These are phyloP conservation scores for Xiphias gladius DNA, from an alignment of 2,113 vertebrate genomes.

Conservation along the genomic window DNA sequence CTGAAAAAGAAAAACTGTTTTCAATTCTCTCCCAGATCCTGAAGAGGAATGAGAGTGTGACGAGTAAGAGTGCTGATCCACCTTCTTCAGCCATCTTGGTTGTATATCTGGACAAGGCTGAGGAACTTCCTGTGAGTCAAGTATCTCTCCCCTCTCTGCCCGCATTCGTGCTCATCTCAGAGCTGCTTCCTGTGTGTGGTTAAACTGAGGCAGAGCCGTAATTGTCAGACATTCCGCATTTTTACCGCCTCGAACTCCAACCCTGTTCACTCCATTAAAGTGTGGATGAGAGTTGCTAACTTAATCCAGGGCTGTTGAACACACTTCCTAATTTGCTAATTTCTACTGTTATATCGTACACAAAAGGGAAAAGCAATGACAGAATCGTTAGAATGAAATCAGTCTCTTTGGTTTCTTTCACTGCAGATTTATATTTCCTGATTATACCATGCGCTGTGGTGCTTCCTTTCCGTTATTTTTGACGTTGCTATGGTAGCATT, in stretches of 20 bases:
- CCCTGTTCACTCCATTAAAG: not conserved
- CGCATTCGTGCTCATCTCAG: not conserved
- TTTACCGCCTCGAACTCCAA: conserved; percentile 30
- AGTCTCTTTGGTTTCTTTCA: conserved; percentile 2
- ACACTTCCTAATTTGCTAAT: not conserved
- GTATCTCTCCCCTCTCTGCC: conserved; percentile 23
- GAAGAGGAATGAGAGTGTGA: conserved; percentile 84
- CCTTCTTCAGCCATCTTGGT: conserved; percentile 92
- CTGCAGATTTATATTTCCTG: conserved; percentile 51
- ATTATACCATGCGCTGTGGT: not conserved
- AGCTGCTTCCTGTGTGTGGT: conserved; percentile 71
- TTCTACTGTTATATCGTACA: not conserved
- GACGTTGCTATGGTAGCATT: conserved; percentile 52
- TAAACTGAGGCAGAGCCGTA: conserved; percentile 31
- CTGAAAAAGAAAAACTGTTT: not conserved
- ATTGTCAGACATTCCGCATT: conserved; percentile 48
- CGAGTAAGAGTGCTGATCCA: conserved; percentile 83
- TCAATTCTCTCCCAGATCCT: conserved; percentile 80
- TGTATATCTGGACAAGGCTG: conserved; percentile 92
- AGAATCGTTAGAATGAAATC: conserved; percentile 13
- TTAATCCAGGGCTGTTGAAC: not conserved
- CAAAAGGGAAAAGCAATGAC: not conserved
- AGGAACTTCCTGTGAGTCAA: conserved; percentile 89
- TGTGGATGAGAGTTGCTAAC: conserved; percentile 8
- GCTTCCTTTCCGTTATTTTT: conserved; percentile 37